Percentiles rank a stretch among this genome's conserved stretches.
phyloP scores from a whole-genome alignment of 2,888 invertebrate genomes.

The Creontiades dilutus region DNA sequence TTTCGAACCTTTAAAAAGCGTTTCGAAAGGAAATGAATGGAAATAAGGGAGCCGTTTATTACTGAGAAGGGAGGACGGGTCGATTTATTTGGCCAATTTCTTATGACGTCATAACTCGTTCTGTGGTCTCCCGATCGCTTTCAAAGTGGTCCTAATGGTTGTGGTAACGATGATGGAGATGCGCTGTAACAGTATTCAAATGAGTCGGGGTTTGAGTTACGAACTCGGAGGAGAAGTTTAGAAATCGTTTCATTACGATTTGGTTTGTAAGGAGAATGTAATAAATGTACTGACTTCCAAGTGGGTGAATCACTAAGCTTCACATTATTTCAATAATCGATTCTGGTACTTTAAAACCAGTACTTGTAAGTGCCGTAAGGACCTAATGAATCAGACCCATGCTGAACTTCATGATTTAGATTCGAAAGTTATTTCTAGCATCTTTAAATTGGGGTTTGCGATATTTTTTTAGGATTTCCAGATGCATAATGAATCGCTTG shows the following conservation, averaged over 20 bases:
- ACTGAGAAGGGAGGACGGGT: slow-evolving; percentile 9
- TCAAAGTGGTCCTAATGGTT: slow-evolving; percentile 64
- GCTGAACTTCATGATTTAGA: no score
- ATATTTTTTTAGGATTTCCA: no score
- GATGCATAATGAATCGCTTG: no score
- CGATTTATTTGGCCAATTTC: slow-evolving; percentile 61
- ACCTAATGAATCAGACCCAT: no score
- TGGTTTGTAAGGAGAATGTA: not conserved
- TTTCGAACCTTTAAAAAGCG: slow-evolving; percentile 26
- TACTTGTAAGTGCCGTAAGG: no score
- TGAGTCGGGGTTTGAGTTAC: slow-evolving; percentile 42
- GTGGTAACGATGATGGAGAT: slow-evolving; percentile 59
- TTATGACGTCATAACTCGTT: slow-evolving; percentile 70
- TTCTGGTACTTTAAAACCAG: no score
- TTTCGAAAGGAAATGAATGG: slow-evolving; percentile 52
- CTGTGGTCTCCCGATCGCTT: slow-evolving; percentile 41
- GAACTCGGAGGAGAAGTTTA: slow-evolving; percentile 10
- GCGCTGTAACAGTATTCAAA: slow-evolving; percentile 57
- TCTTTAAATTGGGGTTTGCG: no score
- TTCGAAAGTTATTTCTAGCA: no score
- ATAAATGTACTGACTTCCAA: no score
- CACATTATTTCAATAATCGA: no score
- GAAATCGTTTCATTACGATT: not conserved
- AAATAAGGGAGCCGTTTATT: slow-evolving; percentile 40
- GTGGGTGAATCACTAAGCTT: no score